Conservation (phyloP, 1,140 invertebrate species). For the Macrostomum lignano region DNA sequence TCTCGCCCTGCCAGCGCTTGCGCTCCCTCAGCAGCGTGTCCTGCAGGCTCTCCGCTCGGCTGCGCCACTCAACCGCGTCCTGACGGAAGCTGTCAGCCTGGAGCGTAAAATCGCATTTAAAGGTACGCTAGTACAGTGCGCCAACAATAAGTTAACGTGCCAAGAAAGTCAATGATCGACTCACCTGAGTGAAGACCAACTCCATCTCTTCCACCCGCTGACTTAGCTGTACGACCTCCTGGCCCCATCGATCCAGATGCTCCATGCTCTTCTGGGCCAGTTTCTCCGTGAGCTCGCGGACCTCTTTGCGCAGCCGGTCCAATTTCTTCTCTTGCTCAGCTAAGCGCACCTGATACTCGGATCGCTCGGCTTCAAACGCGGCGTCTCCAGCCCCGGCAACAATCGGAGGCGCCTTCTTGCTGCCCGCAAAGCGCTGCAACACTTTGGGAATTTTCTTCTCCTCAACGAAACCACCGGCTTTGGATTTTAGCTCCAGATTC, state of each 20-base stretch:
- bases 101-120: no score
- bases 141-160: no score
- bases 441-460: constrained; percentile 5
- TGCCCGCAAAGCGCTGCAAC: constrained; percentile 3
- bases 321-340: background rate
- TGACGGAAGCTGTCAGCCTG: no score
- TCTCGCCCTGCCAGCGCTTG: no score
- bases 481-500: constrained; percentile 1
- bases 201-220: no score
- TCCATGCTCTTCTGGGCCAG: background rate
- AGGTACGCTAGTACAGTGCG: no score
- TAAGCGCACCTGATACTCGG: background rate
- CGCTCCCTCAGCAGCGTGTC: no score
- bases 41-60: no score
- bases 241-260: background rate
- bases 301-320: background rate
- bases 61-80: no score
- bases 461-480: constrained; percentile 1
- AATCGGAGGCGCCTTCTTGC: background rate
- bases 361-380: background rate
- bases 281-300: background rate
- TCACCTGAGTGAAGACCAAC: no score
- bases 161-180: no score
- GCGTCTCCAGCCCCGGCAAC: background rate
- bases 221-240: no score